Base-by-base conservation (phyloP, 2,888 invertebrate genomes). In the Brachyopa scutellaris region DNA sequence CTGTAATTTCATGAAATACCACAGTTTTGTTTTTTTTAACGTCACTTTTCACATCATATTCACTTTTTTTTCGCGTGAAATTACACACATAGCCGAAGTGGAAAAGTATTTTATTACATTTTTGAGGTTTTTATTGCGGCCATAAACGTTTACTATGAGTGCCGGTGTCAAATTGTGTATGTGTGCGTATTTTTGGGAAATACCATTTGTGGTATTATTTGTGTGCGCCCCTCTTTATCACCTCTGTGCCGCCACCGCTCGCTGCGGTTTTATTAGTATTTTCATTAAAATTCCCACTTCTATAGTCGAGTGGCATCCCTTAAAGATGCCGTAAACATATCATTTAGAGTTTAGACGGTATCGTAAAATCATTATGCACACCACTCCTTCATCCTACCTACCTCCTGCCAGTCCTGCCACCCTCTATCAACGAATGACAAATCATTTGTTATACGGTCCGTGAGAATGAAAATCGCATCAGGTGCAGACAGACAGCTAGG, bases 311-410 rank as follows among this genome's bases (percentile, higher is more conserved):
- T 59, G 57, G 19, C 59, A 67, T 76, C 42, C n/a, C 31, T 40
- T 36, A 13, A n/a, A 40, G 29, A 19, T 31, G 21, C 36, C 49
- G 31, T 80, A 74, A 64, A 80, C 62, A 57, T 74, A 19, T 80
- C 80, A 76, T 76, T 69, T 45, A n/a, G 11, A 38, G 26, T n/a
- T n/a, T n/a, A 21, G 33, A 15, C 31, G 53, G 55, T 64, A 69
- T 64, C 62, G 45, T 76, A 69, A 80, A 80, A 74, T 80, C 80
- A 69, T 80, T 76, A 69, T 26, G 36, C 79, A 74, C 62, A 40
- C 47, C 47, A 69, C 55, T 45, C n/a, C 11, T n/a, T n/a, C 9
- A 7, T 17, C 45, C 8, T 26, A 5, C 1, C 42, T 1, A 1
- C 8, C 11, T 9, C 55, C 6, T 6, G 8, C 26, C 31, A 3